A percentile compares a stretch with the other conserved stretches of the same genome.
Evolutionary conservation across 2,797 vertebrate genomes (phyloP).

Genomic region (Rhabdophis nuchalis): DNA sequence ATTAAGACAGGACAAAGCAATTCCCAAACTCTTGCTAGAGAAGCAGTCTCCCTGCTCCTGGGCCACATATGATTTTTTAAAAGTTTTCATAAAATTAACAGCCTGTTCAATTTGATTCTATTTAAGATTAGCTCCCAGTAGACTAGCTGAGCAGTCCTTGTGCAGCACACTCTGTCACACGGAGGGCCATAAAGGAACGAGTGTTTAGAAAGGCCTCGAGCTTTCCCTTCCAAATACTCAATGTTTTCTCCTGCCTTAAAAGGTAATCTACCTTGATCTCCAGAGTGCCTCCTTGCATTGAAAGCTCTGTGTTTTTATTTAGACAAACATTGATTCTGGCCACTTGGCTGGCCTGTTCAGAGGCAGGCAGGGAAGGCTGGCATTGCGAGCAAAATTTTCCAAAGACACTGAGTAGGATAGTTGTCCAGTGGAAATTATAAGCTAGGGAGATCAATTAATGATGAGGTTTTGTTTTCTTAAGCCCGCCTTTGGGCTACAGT

Average conservation of each 20-base stretch:
- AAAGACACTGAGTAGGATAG: slow-evolving; percentile 39
- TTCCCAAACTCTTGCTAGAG: neutral
- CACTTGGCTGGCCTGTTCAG: slow-evolving; percentile 43
- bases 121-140: neutral
- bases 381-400: slow-evolving; percentile 43
- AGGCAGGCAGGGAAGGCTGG: slow-evolving; percentile 38
- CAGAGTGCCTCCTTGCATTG: neutral
- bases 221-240: slow-evolving; percentile 23
- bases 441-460: slow-evolving; percentile 24
- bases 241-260: neutral
- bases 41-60: neutral
- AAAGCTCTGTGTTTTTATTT: slow-evolving; percentile 39
- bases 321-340: slow-evolving; percentile 22
- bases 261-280: neutral
- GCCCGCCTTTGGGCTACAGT: slow-evolving; percentile 58
- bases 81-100: neutral
- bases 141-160: neutral
- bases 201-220: neutral
- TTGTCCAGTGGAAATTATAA: slow-evolving; percentile 50
- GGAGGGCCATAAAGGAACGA: neutral
- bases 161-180: neutral
- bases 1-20: neutral
- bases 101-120: neutral
- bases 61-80: neutral
- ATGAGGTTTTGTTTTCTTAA: slow-evolving; percentile 52